phyloP scores from a whole-genome alignment of 1,140 invertebrate species.

The Drosophila mojavensis region DNA sequence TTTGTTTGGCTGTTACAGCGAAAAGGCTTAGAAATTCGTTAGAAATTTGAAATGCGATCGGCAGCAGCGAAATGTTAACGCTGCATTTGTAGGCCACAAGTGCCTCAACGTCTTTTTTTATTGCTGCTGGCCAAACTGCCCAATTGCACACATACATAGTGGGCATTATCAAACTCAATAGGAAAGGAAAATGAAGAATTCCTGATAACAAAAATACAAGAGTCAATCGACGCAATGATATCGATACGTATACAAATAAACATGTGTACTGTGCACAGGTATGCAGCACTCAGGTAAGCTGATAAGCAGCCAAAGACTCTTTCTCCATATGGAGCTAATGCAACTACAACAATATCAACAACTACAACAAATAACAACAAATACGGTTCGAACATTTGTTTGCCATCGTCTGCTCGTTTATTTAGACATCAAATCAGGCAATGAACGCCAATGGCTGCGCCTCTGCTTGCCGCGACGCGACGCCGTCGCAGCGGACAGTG shows the following conservation, averaged over 20 bases:
- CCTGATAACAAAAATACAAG: slow-evolving; percentile 29
- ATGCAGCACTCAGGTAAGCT: slow-evolving; percentile 21
- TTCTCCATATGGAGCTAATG: slow-evolving; percentile 29
- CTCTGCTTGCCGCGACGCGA: background rate
- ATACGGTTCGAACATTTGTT: slow-evolving; percentile 49
- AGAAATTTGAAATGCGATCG: slow-evolving; percentile 43
- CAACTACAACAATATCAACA: slow-evolving; percentile 19
- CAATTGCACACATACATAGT: slow-evolving; percentile 16
- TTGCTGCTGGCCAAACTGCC: slow-evolving; percentile 7
- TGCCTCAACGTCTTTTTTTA: slow-evolving; percentile 5
- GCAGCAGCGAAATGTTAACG: slow-evolving; percentile 32
- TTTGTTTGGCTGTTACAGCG: slow-evolving; percentile 9
- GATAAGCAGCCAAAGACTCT: slow-evolving; percentile 26
- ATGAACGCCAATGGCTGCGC: slow-evolving; percentile 43
- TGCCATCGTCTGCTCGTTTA: slow-evolving; percentile 43
- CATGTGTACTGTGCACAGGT: slow-evolving; percentile 24
- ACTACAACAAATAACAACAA: slow-evolving; percentile 49
- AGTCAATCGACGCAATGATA: slow-evolving; percentile 38
- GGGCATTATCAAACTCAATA: slow-evolving; percentile 4
- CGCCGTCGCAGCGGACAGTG: background rate
- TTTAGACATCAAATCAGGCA: slow-evolving; percentile 71
- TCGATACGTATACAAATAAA: slow-evolving; percentile 35
- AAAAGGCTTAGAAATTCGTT: slow-evolving; percentile 32
- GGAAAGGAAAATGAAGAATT: background rate
- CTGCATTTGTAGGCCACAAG: slow-evolving; percentile 28